Percentiles rank a stretch among this genome's conserved stretches.
Conservation (phyloP, 2,888 invertebrate genomes). For the Microctonus hyperodae region DNA sequence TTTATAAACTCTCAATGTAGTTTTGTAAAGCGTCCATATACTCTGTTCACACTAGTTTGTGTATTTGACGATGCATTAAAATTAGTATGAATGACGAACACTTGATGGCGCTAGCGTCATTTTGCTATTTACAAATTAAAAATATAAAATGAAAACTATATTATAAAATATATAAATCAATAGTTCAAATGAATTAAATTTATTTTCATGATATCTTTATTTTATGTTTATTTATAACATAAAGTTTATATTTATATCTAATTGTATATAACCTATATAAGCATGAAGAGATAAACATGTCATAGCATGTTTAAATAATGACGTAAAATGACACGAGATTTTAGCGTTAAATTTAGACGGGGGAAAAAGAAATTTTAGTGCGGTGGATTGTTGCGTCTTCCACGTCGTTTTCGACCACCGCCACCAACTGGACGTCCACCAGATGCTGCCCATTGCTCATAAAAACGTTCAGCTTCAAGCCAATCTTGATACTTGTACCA, state of each 20-base stretch:
- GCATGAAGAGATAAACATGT: neutral
- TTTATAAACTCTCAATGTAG: neutral
- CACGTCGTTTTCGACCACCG: slow-evolving; percentile 58
- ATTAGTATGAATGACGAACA: no score
- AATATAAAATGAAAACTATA: neutral
- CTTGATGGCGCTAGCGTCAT: neutral
- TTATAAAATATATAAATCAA: neutral
- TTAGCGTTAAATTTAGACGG: neutral
- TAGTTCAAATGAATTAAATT: neutral
- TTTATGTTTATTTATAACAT: neutral
- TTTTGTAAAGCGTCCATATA: slow-evolving; percentile 9
- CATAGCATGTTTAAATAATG: slow-evolving; percentile 4
- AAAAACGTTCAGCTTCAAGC: slow-evolving; percentile 82
- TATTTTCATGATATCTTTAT: neutral
- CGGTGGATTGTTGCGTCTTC: slow-evolving; percentile 54
- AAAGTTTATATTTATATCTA: neutral
- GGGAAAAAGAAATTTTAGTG: slow-evolving; percentile 42
- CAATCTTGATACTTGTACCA: slow-evolving; percentile 94
- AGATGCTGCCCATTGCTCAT: slow-evolving; percentile 72
- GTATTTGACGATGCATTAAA: no score
- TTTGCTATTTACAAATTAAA: neutral
- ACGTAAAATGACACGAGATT: slow-evolving; percentile 1
- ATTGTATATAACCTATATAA: neutral
- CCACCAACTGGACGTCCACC: slow-evolving; percentile 64
- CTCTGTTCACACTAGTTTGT: no score